Evolutionary conservation across 2,797 vertebrate species (phyloP).

Genomic region (Peromyscus nudipes): DNA sequence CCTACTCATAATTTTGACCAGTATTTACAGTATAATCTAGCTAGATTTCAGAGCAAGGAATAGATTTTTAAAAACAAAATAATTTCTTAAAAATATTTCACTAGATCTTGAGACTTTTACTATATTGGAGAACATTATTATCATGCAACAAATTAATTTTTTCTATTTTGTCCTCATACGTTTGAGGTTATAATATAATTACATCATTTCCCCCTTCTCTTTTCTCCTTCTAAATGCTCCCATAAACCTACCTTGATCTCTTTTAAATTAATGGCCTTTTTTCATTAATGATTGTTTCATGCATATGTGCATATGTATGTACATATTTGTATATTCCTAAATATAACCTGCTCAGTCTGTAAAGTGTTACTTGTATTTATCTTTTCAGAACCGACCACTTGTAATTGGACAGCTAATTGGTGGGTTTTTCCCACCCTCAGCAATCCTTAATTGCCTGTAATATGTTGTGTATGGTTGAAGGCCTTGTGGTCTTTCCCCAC

Average conservation of each 20-base stretch:
- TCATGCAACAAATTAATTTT: background rate
- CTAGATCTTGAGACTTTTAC: background rate
- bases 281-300: background rate
- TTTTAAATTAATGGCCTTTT: background rate
- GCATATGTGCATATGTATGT: background rate
- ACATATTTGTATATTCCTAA: background rate
- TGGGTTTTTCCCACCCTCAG: background rate
- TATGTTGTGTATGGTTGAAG: background rate
- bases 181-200: background rate
- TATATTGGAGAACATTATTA: background rate
- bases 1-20: constrained; percentile 7
- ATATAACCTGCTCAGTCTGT: background rate
- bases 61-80: background rate
- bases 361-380: background rate
- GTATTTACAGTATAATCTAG: background rate
- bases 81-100: background rate
- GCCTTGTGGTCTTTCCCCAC: background rate
- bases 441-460: background rate
- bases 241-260: background rate
- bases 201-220: background rate
- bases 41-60: background rate
- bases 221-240: background rate
- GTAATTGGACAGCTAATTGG: background rate
- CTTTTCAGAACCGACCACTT: background rate
- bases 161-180: background rate